Percentiles rank a stretch among this genome's conserved stretches.
These are phyloP conservation scores for Poecilia picta DNA, from an alignment of 2,797 vertebrate species.

Conservation along the genomic window DNA sequence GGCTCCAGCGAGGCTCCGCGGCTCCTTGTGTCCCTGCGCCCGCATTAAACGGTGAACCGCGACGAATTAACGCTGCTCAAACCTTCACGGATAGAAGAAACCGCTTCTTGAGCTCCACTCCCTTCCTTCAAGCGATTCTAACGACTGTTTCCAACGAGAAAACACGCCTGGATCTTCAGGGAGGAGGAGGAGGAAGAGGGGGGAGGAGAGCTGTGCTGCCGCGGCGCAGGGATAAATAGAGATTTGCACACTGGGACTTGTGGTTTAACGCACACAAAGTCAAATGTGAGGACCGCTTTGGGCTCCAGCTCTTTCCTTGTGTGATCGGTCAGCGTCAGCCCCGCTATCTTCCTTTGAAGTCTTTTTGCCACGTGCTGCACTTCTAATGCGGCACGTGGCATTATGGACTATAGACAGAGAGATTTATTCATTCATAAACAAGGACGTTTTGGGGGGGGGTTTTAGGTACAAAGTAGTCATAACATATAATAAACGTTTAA, in stretches of 20 bases:
- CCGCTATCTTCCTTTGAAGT: background rate
- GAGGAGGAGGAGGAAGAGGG: slow-evolving; percentile 16
- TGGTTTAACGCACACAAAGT: slow-evolving; percentile 32
- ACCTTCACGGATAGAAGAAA: background rate
- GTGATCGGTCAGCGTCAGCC: background rate
- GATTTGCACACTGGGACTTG: slow-evolving; percentile 69
- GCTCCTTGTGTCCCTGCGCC: slow-evolving; percentile 39
- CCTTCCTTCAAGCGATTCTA: slow-evolving; percentile 61
- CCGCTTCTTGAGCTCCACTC: slow-evolving; percentile 43
- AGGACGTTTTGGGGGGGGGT: background rate
- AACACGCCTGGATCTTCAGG: slow-evolving; percentile 26
- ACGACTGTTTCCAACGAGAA: slow-evolving; percentile 27
- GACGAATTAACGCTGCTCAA: slow-evolving; percentile 55
- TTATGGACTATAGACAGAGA: too few species aligned
- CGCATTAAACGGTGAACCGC: slow-evolving; percentile 9
- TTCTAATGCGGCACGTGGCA: background rate
- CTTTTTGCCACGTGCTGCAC: background rate
- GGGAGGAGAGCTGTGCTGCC: slow-evolving; percentile 28
- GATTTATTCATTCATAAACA: background rate
- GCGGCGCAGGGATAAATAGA: slow-evolving; percentile 43
- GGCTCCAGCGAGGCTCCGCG: slow-evolving; percentile 8
- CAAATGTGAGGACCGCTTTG: slow-evolving; percentile 9
- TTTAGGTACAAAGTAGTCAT: background rate
- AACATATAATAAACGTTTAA: background rate
- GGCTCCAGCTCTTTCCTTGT: background rate